Conservation (phyloP, 1,140 invertebrate species). For the Myzus persicae region DNA sequence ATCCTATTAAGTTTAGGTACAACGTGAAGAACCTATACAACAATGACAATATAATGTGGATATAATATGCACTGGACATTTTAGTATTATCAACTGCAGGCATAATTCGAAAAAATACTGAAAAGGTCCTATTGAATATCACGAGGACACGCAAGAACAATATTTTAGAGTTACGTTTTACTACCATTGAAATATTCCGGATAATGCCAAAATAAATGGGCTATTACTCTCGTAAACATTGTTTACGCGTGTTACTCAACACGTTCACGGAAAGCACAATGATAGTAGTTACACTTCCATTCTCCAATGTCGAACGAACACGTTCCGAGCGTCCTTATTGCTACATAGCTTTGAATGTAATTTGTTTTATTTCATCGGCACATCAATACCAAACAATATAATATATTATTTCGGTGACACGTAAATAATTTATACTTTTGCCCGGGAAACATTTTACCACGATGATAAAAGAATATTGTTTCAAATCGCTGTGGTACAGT, state of each 20-base stretch:
- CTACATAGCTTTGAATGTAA: neutral
- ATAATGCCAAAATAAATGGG: constrained; percentile 26
- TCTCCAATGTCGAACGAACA: neutral
- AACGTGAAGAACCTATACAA: too few species aligned
- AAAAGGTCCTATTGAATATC: neutral
- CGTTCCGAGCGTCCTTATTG: neutral
- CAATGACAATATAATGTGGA: neutral
- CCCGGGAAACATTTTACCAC: neutral
- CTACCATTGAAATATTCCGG: neutral
- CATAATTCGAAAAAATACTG: neutral
- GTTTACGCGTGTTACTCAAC: constrained; percentile 32
- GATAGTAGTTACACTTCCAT: neutral
- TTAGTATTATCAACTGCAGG: neutral
- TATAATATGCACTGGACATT: neutral
- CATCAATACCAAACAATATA: neutral
- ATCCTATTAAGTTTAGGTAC: neutral
- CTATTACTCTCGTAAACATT: constrained; percentile 39
- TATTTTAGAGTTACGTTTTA: constrained; percentile 34
- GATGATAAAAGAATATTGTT: neutral
- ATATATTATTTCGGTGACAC: neutral
- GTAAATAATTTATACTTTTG: constrained; percentile 24
- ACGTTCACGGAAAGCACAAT: constrained; percentile 21
- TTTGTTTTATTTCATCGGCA: constrained; percentile 17
- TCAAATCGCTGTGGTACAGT: neutral
- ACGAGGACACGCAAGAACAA: neutral